A percentile compares a stretch with the other conserved stretches of the same genome.
Evolutionary conservation across 2,797 vertebrate genomes (phyloP).

Genomic region (Gastrophryne carolinensis): DNA sequence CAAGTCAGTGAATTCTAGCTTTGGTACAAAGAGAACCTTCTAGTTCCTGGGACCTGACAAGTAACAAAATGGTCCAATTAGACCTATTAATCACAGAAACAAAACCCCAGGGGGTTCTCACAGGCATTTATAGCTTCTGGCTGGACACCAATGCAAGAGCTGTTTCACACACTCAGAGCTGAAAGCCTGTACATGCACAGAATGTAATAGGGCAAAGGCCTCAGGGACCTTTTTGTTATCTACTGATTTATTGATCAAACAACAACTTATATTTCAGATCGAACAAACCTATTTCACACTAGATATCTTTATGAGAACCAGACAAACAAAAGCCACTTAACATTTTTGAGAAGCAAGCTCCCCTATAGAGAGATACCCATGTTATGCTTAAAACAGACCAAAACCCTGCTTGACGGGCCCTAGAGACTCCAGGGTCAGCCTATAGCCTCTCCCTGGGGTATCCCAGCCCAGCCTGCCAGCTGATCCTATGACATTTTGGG

Average conservation of each 20-base stretch:
- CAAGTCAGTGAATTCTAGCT: neutral
- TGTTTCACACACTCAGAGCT: neutral
- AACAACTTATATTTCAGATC: neutral
- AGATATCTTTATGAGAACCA: neutral
- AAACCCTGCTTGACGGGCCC: too few species aligned
- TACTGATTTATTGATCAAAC: neutral
- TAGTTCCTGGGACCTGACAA: neutral
- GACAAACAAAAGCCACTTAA: neutral
- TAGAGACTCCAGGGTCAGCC: too few species aligned
- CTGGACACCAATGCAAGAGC: neutral
- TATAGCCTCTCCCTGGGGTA: too few species aligned
- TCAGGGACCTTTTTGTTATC: neutral
- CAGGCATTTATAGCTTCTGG: constrained; percentile 20
- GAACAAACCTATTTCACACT: neutral
- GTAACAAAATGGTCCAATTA: neutral
- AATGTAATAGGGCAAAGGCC: neutral
- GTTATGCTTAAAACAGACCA: too few species aligned
- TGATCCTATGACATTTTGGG: too few species aligned
- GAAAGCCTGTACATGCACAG: neutral
- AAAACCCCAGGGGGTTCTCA: constrained; percentile 18
- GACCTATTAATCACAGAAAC: constrained; percentile 13
- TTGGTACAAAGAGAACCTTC: neutral
- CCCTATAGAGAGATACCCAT: too few species aligned
- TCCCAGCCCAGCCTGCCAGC: too few species aligned
- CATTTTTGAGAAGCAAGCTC: too few species aligned